Conservation (phyloP, 2,888 invertebrate species). For the Cosmia trapezina region DNA sequence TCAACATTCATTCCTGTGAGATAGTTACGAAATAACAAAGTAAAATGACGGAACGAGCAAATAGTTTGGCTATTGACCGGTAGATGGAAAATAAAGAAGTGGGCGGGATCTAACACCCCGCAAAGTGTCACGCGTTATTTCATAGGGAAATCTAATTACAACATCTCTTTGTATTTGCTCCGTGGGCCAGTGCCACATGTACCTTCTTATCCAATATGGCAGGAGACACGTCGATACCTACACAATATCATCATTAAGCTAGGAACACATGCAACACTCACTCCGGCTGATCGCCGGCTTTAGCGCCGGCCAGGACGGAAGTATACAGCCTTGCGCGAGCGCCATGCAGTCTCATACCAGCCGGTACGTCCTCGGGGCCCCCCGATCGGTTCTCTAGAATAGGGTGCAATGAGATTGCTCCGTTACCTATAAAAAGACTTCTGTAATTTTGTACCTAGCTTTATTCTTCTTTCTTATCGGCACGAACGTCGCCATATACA, state of each 20-base stretch:
- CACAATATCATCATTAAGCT: not conserved
- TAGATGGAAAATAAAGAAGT: too few species aligned
- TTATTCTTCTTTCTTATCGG: not conserved
- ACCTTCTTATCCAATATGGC: not conserved
- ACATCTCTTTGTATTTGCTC: too few species aligned
- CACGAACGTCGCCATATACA: not conserved
- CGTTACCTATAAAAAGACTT: slow-evolving; percentile 61
- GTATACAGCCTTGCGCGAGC: slow-evolving; percentile 84
- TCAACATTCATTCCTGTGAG: too few species aligned
- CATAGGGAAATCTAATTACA: too few species aligned
- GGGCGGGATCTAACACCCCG: too few species aligned
- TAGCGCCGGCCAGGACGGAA: slow-evolving; percentile 84
- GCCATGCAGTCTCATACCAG: slow-evolving; percentile 85
- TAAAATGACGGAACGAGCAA: too few species aligned
- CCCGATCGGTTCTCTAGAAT: slow-evolving; percentile 77
- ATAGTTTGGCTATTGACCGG: too few species aligned
- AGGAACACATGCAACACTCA: slow-evolving; percentile 61
- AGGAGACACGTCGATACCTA: not conserved
- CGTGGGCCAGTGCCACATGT: not conserved
- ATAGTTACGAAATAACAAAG: too few species aligned
- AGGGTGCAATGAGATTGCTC: slow-evolving; percentile 68
- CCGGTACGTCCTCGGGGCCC: slow-evolving; percentile 82
- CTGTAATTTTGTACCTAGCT: not conserved
- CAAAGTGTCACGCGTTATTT: too few species aligned
- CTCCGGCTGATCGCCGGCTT: slow-evolving; percentile 83